Evolutionary conservation across 2,797 vertebrate genomes (phyloP), one percentile per base, ranked within the genome.

Genomic region (Semaprochilodus insignis): DNA sequence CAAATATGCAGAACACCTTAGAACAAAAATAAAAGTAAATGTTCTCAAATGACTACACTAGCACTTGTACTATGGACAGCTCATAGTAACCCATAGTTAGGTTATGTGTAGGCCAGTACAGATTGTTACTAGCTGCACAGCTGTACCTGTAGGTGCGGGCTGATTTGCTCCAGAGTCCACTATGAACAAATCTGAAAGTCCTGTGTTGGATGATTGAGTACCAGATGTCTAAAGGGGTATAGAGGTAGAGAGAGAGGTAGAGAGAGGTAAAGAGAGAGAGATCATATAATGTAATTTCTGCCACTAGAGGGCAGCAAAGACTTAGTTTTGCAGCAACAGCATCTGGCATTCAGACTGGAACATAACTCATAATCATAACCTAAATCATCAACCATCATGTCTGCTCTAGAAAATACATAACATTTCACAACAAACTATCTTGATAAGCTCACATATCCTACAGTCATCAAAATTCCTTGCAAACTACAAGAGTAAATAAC

Each of bases 171-270:
- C 95, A 62, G 95, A 86, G 84, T 97, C 96, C 81, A 97, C 96
- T 88, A 97, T 96, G 23, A 99, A 91, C 85, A 98, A 92, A 92
- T 99, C 97, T 71, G 97, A 96, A 75, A 99, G 92, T 73, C 96
- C 96, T 19, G 94, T 92, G 60, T 90, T 92, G 51, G 95, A 95
- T 0, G 96, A 93, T 88, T 95, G 96, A 91, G 90, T 96, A 81
- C 86, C 91, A 51, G 95, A 91, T 13, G 88, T 88, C 93, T 96
- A 87, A 74, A 91, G 86, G 94, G 92, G 88, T 88, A 93, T 95
- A 81, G n/a, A 85, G 27, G 72, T 27, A 77, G 4, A 44, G 14
- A 40, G 48, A 66, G 14, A 14, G 92, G 88, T 88, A n/a, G 31
- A 93, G 95, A 81, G n/a, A 85, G 27, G 72, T 27, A 77, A 3